phyloP scores from a whole-genome alignment of 2,113 vertebrate genomes.

The Oryzias woworae region DNA sequence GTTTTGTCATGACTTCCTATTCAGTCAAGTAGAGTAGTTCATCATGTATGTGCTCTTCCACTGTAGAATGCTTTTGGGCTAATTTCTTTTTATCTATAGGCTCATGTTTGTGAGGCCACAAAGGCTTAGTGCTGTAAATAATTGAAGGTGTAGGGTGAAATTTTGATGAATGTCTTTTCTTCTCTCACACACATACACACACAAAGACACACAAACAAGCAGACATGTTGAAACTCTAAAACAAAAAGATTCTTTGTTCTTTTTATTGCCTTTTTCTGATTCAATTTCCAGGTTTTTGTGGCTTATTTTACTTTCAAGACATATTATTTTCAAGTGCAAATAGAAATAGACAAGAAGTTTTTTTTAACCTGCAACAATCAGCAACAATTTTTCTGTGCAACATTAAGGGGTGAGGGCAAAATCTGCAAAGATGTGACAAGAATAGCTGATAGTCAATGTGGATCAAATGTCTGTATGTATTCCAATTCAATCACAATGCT shows the following conservation, averaged over 20 bases:
- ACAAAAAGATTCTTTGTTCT: too few relatives aligned
- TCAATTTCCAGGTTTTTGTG: too few relatives aligned
- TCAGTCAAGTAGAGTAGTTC: conserved; percentile 28
- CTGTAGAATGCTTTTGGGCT: conserved; percentile 26
- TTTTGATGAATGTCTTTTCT: background rate
- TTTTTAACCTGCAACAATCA: background rate
- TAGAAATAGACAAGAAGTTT: background rate
- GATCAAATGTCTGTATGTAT: conserved; percentile 53
- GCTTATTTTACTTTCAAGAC: too few relatives aligned
- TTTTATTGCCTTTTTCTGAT: too few relatives aligned
- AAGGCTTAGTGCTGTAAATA: conserved; percentile 59
- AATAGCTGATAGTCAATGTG: conserved; percentile 34
- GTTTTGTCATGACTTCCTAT: conserved; percentile 10
- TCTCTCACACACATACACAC: background rate
- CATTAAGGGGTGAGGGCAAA: background rate
- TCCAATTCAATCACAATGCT: conserved; percentile 63
- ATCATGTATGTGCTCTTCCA: conserved; percentile 29
- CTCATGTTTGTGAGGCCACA: conserved; percentile 20
- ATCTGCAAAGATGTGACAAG: background rate
- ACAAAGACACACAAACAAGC: background rate
- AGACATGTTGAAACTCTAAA: conserved; percentile 14
- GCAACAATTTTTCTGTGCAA: too few relatives aligned
- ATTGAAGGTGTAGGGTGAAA: conserved; percentile 8
- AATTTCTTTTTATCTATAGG: conserved; percentile 46
- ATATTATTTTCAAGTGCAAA: too few relatives aligned